These are phyloP conservation scores for Heliothis peltigera DNA, from an alignment of 2,888 invertebrate species.

Conservation along the genomic window DNA sequence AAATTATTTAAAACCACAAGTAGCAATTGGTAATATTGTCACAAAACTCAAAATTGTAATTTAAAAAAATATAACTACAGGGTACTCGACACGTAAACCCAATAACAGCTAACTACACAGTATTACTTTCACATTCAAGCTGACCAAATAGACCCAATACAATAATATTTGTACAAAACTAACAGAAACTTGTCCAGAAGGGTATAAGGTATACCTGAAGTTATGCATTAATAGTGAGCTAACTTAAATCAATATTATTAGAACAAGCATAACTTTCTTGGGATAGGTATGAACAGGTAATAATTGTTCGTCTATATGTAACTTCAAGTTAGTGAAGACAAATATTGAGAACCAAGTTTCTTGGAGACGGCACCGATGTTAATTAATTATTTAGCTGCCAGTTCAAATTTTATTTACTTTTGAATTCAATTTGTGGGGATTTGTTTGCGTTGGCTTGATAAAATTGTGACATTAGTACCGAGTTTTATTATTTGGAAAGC, in stretches of 20 bases:
- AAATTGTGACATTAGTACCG: constrained; percentile 17
- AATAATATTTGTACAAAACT: constrained; percentile 71
- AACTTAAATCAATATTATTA: constrained; percentile 79
- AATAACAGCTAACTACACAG: constrained; percentile 59
- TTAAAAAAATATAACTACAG: constrained; percentile 4
- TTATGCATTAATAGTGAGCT: constrained; percentile 72
- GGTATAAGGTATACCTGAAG: constrained; percentile 52
- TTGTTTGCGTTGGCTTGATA: constrained; percentile 44
- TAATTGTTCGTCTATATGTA: constrained; percentile 73
- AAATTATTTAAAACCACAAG: too few relatives aligned
- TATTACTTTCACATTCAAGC: constrained; percentile 69
- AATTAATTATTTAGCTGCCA: constrained; percentile 81
- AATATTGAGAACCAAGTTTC: constrained; percentile 84
- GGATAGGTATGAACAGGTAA: constrained; percentile 73
- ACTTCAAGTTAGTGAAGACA: constrained; percentile 81
- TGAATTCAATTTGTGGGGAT: constrained; percentile 57
- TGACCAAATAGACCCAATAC: constrained; percentile 67
- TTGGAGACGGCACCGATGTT: constrained; percentile 75
- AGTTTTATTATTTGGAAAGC: constrained; percentile 2
- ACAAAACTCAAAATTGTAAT: background rate
- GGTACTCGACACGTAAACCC: constrained; percentile 39
- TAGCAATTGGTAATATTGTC: background rate
- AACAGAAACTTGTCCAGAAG: constrained; percentile 65
- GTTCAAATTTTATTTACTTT: constrained; percentile 71
- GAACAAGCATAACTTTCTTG: constrained; percentile 77